Evolutionary conservation across 1,140 invertebrate species (phyloP), one percentile per base, ranked within the genome.

Genomic region (Leptopilina boulardi): DNA sequence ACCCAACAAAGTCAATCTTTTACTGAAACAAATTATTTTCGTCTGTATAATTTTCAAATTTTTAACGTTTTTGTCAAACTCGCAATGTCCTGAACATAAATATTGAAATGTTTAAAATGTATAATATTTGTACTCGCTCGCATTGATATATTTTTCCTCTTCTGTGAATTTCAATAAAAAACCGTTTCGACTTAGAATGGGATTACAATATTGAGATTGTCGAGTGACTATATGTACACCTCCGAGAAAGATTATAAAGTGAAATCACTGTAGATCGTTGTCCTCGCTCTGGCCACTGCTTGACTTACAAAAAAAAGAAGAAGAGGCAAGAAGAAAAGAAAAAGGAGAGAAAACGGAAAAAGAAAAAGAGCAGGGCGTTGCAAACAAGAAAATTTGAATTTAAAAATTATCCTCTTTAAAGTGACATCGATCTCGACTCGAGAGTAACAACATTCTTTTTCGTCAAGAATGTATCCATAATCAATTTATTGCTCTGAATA

Each of bases 161-260:
- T 21, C 59, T 42, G 44, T 10, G 56, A 77, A 86, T 86, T 85
- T 82, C 78, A 84, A 84, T 85, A 81, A 81, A 76, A 38, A 77
- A 76, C 73, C 71, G 77, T 80, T 85, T 82, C 71, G 34, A 56
- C 74, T 83, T 82, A 79, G 79, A 83, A 79, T 70, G 75, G 66
- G 70, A 85, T 85, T 82, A 85, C 71, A 84, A 86, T 86, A 85
- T 87, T 76, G 78, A 86, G 81, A 83, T 85, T 79, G 74, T 10
- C 78, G 77, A 71, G 73, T 80, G 75, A 75, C 59, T 76, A n/a
- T n/a, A n/a, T n/a, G 75, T 75, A 78, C 70, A 44, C 73, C 21
- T 34, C 26, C 51, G 70, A 70, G 59, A n/a, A 70, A 26, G 81
- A 84, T 83, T 80, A 86, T 84, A 84, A 87, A 87, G 83, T 87